A percentile compares a stretch with the other conserved stretches of the same genome.
Evolutionary conservation across 2,113 vertebrate genomes (phyloP).

Genomic region (Pseudorasbora parva): DNA sequence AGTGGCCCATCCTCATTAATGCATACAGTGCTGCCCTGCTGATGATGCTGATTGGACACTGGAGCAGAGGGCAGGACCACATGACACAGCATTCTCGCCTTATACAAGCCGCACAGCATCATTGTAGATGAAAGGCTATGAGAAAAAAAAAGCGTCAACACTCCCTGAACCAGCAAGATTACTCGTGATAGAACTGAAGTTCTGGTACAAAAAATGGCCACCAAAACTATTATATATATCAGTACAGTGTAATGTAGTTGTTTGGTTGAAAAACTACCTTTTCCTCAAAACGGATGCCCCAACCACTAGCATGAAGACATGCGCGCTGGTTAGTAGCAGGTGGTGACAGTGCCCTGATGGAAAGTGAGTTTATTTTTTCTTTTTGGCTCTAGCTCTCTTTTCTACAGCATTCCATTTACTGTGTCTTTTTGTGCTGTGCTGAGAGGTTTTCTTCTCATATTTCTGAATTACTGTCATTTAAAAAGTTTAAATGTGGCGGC

Average conservation of each 20-base stretch:
- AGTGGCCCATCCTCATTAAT: conserved; percentile 41
- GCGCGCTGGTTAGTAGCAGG: not conserved
- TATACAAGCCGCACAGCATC: not conserved
- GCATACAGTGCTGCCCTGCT: conserved; percentile 13
- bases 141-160: not conserved
- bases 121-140: not conserved
- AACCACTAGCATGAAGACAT: not conserved
- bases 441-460: conserved; percentile 1
- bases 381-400: not conserved
- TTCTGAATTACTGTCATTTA: conserved; percentile 28
- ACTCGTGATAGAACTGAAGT: not conserved
- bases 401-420: not conserved
- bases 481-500: not conserved
- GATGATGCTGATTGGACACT: conserved; percentile 22
- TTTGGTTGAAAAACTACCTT: too few species aligned
- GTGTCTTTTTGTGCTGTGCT: conserved; percentile 13
- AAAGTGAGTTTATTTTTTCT: not conserved
- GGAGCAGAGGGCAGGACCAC: conserved; percentile 19
- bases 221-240: not conserved
- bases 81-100: conserved; percentile 14
- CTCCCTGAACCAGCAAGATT: not conserved
- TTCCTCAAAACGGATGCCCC: not conserved
- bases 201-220: not conserved
- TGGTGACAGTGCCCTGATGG: not conserved
- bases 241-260: not conserved